Evolutionary conservation across 2,797 vertebrate species (phyloP).

Genomic region (Poecilia picta): DNA sequence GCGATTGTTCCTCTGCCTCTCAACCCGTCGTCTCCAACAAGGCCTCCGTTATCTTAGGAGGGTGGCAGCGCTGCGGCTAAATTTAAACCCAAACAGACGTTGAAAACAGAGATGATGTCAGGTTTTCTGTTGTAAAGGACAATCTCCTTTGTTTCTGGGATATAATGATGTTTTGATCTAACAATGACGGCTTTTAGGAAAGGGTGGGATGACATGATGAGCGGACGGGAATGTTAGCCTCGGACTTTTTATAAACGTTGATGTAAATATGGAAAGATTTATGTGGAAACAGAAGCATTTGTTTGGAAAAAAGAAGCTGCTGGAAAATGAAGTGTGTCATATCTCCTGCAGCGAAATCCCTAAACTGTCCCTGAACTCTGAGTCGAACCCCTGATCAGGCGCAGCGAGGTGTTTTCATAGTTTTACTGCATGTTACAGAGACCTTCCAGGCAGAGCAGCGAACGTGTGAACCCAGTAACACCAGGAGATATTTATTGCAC

Average conservation of each 20-base stretch:
- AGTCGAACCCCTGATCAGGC: conserved; percentile 49
- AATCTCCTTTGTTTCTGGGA: conserved; percentile 62
- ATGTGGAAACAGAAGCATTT: conserved; percentile 59
- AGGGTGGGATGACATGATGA: conserved; percentile 71
- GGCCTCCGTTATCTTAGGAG: conserved; percentile 68
- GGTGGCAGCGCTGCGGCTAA: conserved; percentile 50
- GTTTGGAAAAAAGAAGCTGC: conserved; percentile 51
- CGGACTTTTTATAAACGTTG: conserved; percentile 67
- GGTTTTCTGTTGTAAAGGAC: conserved; percentile 35
- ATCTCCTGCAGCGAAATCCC: conserved; percentile 43
- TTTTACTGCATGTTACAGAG: conserved; percentile 48
- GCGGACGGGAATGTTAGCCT: conserved; percentile 66
- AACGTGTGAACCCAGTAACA: conserved; percentile 62
- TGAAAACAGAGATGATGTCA: conserved; percentile 64
- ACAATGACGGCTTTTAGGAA: conserved; percentile 73
- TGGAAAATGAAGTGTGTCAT: conserved; percentile 59
- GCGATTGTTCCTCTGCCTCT: conserved; percentile 43
- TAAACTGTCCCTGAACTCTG: conserved; percentile 36
- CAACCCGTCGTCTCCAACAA: conserved; percentile 43
- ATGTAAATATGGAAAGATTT: conserved; percentile 74
- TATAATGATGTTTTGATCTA: conserved; percentile 55
- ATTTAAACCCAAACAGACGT: conserved; percentile 57
- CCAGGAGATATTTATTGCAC: conserved; percentile 45
- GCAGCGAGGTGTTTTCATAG: conserved; percentile 47
- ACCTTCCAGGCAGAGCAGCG: conserved; percentile 44